phyloP scores from a whole-genome alignment of 2,888 invertebrate species.

The Mechanitis messenoides region DNA sequence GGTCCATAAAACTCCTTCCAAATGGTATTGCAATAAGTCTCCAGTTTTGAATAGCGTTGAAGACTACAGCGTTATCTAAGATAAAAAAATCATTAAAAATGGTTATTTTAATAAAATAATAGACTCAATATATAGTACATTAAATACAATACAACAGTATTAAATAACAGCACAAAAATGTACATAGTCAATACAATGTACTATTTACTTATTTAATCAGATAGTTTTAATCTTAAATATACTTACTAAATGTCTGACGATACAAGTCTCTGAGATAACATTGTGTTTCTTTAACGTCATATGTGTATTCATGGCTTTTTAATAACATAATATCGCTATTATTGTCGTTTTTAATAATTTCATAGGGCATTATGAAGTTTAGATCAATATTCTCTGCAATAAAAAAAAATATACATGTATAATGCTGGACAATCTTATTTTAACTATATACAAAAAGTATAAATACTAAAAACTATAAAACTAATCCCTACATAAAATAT shows the following conservation, averaged over 20 bases:
- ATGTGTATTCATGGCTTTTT: neutral
- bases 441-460: neutral
- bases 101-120: too few species aligned
- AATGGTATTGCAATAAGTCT: neutral
- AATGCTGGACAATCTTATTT: neutral
- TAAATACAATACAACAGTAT: too few species aligned
- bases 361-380: neutral
- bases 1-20: slow-evolving; percentile 1
- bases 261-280: slow-evolving; percentile 1
- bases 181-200: too few species aligned
- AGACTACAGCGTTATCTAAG: neutral
- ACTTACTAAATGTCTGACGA: neutral
- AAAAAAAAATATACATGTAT: neutral
- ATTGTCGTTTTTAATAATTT: neutral
- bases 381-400: slow-evolving; percentile 1
- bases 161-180: too few species aligned
- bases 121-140: too few species aligned
- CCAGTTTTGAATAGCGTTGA: neutral
- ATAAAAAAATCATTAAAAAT: neutral
- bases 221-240: neutral
- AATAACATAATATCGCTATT: neutral
- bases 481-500: too few species aligned
- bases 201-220: too few species aligned
- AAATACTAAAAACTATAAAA: too few species aligned
- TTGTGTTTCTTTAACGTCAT: neutral